These are phyloP conservation scores for Aplochiton taeniatus DNA, from an alignment of 2,797 vertebrate species.

Conservation along the genomic window DNA sequence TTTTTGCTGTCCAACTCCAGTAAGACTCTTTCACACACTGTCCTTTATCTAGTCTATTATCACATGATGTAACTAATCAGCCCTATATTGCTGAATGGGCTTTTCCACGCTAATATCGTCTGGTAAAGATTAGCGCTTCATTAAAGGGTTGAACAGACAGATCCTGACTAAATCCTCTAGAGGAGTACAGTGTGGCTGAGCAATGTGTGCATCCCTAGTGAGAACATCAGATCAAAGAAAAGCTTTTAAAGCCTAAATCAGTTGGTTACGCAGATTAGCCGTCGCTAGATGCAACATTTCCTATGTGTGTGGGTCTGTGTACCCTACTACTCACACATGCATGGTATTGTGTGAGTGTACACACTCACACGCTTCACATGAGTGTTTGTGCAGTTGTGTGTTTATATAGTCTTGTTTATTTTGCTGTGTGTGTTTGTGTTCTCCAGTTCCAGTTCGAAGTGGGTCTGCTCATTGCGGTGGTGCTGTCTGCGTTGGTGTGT, in stretches of 20 bases:
- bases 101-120: no score
- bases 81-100: no score
- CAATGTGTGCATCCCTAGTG: background rate
- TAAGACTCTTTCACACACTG: no score
- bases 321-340: no score
- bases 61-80: background rate
- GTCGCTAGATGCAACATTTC: no score
- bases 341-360: background rate
- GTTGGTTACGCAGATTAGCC: no score
- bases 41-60: slow-evolving; percentile 12
- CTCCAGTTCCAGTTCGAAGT: slow-evolving; percentile 85
- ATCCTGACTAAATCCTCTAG: background rate
- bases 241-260: no score
- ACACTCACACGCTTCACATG: background rate
- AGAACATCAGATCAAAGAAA: no score
- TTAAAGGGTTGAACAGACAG: no score
- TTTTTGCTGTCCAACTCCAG: no score
- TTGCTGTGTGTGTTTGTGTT: slow-evolving; percentile 29
- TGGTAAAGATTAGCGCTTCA: no score
- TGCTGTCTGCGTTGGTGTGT: slow-evolving; percentile 86
- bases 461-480: slow-evolving; percentile 80
- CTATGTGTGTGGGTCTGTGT: background rate
- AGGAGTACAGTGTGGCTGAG: background rate
- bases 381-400: background rate
- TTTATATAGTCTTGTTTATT: background rate